Base-by-base conservation (phyloP, 2,888 invertebrate species). In the Coenonympha glycerion region DNA sequence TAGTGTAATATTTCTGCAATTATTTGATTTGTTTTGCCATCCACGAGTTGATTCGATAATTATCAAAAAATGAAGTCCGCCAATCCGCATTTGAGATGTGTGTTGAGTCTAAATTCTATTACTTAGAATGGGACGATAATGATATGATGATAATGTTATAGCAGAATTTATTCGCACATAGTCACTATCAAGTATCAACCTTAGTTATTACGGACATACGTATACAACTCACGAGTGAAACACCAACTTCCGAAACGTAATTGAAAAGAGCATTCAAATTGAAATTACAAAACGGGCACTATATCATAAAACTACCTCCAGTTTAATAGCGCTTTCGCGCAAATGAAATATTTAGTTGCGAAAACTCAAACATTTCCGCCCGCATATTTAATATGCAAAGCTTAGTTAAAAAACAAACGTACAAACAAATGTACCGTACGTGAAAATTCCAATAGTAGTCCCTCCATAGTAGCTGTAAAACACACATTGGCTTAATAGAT, bases 281-380 rank as follows among this genome's bases (percentile, higher is more conserved):
- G 9, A 9, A 26, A 26, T 26, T 26, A 9, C 24, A 9, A 26
- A 9, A 26, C 3, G 8, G 9, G 9, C n/a, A 6, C 24, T 1
- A 9, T 26, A 9, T 26, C 9, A 3, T 26, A 26, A 9, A 3
- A 6, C 24, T 1, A 2, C 24, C 6, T 8, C 8, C 13, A 15
- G 44, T 6, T 8, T 11, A 34, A 34, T 2, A 36, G 15, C 45
- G 26, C 36, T 46, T 46, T 46, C 45, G 37, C 46, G 36, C 28
- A 36, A 28, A 24, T 6, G 21, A 9, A 26, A 19, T 26, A 15
- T n/a, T 28, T 6, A 11, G 11, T 41, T 36, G 30, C 30, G 33
- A 49, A 55, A 52, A 36, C 36, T 26, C 15, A 45, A 47, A 44
- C 53, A 36, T 36, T 30, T 46, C 37, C 36, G 28, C 55, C 55